phyloP scores from a whole-genome alignment of 2,113 vertebrate genomes.

The Vanacampus margaritifer region DNA sequence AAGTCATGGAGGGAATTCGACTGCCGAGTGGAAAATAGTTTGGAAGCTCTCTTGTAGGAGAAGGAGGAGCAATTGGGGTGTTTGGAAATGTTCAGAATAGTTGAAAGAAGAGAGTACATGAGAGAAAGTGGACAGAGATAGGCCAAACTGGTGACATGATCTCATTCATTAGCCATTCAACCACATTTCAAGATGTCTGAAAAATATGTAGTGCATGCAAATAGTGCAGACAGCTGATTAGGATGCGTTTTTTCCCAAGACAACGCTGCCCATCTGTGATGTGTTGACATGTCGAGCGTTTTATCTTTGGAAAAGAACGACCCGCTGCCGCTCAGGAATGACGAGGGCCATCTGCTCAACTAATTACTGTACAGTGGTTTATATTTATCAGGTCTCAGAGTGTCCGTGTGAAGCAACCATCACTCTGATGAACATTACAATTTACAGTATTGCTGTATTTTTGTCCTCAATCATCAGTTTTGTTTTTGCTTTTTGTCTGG shows the following conservation, averaged over 20 bases:
- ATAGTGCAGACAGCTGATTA: conserved; percentile 28
- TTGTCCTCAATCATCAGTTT: neutral
- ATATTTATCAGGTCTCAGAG: conserved; percentile 1
- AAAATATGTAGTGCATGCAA: conserved; percentile 22
- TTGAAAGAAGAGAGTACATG: conserved; percentile 11
- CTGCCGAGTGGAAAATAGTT: conserved; percentile 9
- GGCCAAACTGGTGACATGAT: conserved; percentile 46
- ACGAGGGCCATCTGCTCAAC: conserved; percentile 23
- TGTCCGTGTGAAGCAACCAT: neutral
- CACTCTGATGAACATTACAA: neutral
- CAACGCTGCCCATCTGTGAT: conserved; percentile 42
- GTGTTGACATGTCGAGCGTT: conserved; percentile 42
- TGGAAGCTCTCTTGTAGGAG: no score
- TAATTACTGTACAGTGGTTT: conserved; percentile 1
- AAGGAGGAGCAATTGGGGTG: neutral
- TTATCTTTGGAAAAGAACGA: conserved; percentile 16
- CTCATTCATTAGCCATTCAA: conserved; percentile 42
- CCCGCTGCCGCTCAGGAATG: conserved; percentile 6
- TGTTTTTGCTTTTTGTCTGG: neutral
- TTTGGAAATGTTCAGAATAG: conserved; percentile 16
- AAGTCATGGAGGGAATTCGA: conserved; percentile 9
- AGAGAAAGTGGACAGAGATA: conserved; percentile 15
- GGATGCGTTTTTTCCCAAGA: conserved; percentile 28
- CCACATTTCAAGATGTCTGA: conserved; percentile 31
- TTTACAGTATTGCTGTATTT: neutral